These are phyloP conservation scores for Xiphydria camelus DNA, from an alignment of 2,888 invertebrate genomes.

Conservation along the genomic window DNA sequence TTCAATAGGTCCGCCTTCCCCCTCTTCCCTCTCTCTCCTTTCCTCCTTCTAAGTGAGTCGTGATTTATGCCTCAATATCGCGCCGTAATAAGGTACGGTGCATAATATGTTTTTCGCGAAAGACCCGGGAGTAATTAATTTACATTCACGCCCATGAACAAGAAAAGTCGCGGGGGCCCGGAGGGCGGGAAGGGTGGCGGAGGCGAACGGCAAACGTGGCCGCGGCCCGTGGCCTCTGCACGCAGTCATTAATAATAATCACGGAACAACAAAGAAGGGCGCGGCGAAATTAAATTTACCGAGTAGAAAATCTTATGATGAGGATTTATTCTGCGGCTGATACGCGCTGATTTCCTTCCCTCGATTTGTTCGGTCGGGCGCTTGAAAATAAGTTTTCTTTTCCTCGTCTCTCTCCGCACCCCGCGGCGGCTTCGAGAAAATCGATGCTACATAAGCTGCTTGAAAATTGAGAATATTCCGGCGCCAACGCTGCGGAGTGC, in stretches of 20 bases:
- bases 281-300: constrained; percentile 30
- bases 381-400: not conserved
- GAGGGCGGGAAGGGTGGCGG: constrained; percentile 25
- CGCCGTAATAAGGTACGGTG: constrained; percentile 48
- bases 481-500: too few species aligned
- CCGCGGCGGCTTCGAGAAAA: constrained; percentile 26
- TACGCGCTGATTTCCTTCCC: constrained; percentile 19
- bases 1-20: too few species aligned
- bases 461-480: too few species aligned
- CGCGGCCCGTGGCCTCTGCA: constrained; percentile 19
- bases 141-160: constrained; percentile 47
- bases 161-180: constrained; percentile 26
- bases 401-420: constrained; percentile 14
- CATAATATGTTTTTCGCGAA: constrained; percentile 51
- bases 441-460: too few species aligned
- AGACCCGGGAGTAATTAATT: constrained; percentile 50
- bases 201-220: constrained; percentile 4
- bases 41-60: constrained; percentile 51
- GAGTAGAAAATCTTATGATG: constrained; percentile 30
- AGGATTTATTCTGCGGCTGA: constrained; percentile 19
- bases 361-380: constrained; percentile 23
- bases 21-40: too few species aligned
- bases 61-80: constrained; percentile 56
- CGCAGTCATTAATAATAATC: constrained; percentile 33
- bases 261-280: constrained; percentile 30